Evolutionary conservation across 37 sponge, comb jelly and placozoan species (phyloP), one percentile per base, ranked within the genome.

Genomic region (Halichondria panicea): DNA sequence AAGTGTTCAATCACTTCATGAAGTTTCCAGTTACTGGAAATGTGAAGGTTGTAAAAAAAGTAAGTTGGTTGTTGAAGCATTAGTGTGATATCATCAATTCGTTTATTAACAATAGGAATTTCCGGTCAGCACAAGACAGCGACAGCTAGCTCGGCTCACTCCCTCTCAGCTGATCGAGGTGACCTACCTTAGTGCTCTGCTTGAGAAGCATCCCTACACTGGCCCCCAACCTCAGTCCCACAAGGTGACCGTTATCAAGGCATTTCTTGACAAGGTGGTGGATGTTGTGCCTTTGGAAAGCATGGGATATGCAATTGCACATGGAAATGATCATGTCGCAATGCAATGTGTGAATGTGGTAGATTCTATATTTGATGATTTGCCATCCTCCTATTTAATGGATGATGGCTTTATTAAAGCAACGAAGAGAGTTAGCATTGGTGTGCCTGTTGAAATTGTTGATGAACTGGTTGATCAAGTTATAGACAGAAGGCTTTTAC

Each of bases 271-370:
- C 22, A 45, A 82, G 13, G 83, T 60, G 22, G 75, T 73, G 21
- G 37, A 63, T 35, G 40, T 82, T 44, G 83, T 82, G 5, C 83
- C 83, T 25, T 4, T 82, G n/a, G 83, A 82, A 53, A 82, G 83
- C 38, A 61, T 82, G 6, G 69, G 32, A 21, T 41, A 82, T 73
- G 83, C 83, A 0, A 66, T 82, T 65, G 68, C 61, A 37, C 22
- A 74, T 64, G 66, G 58, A 0, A 41, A 60, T 44, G 44, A 82
- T 39, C 68, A 73, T 5, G 66, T 74, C 36, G 74, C 67, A 0
- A 35, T 42, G 5, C 36, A 73, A 34, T 82, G 83, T 63, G 65
- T 57, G 19, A 63, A 74, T 28, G 83, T 75, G 19, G 19, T 82
- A 18, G 27, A 40, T 21, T 55, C 56, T 55, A 25, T 27, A 55